Evolutionary conservation across 2,113 vertebrate genomes (phyloP), one percentile per base, ranked within the genome.

Genomic region (Thymallus thymallus): DNA sequence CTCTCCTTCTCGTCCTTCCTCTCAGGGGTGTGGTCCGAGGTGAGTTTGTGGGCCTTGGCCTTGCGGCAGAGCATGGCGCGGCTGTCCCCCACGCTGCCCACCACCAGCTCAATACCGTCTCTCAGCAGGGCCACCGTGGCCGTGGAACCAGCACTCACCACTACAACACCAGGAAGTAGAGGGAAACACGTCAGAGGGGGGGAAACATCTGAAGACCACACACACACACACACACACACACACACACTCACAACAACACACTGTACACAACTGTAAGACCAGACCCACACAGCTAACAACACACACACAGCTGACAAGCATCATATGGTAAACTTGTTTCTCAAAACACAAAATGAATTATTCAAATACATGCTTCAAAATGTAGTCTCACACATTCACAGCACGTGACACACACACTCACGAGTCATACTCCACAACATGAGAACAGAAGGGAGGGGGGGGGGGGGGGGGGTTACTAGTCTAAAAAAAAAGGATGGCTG

Each of bases 1-100:
- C 98, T 98, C 83, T 97, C 94, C 77, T 98, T 99, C 82, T 99
- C 98, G 16, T 98, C 97, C 86, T 97, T 98, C 78, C 98, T 95
- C 69, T 99, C 97, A 1, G 97, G 97, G 10, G 97, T 98, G 78
- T 99, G 98, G 87, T 99, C 98, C 71, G 81, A 92, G n/a, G 98
- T 99, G 81, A 99, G 94, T 82, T 96, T 99, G 75, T 95, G 56
- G 24, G 94, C 94, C 84, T 98, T 98, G 86, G 96, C 96, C 82
- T 95, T 98, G 74, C 97, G 95, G 85, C 97, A 98, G 77, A 99
- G 89, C 90, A 99, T 94, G 70, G 96, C 98, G 0, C 96, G 94
- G 81, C 98, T 99, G 86, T 99, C 98, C 2, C 98, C 98, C 74
- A 98, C 97, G 13, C 96, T 99, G 81, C 88, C 98, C 78, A 98